Percentiles rank a stretch among this genome's conserved stretches.
Evolutionary conservation across 2,888 invertebrate genomes (phyloP).

Genomic region (Drosophila paucipuncta): DNA sequence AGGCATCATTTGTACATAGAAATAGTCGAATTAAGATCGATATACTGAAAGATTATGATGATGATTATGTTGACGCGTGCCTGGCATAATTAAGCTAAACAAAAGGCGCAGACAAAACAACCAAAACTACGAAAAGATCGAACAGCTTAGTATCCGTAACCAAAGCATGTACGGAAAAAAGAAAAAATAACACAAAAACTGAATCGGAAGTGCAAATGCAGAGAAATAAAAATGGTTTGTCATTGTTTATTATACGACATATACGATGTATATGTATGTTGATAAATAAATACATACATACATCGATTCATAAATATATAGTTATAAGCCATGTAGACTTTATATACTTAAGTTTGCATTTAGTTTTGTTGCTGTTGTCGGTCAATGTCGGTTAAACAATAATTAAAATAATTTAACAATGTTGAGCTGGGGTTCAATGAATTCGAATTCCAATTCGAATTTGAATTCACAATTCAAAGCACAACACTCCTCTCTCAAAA

Average conservation of each 20-base stretch:
- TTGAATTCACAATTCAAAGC: conserved; percentile 42
- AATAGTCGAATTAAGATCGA: conserved; percentile 45
- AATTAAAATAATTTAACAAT: conserved; percentile 59
- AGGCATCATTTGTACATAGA: conserved; percentile 36
- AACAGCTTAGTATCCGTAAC: conserved; percentile 45
- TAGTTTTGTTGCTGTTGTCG: conserved; percentile 45
- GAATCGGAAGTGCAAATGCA: conserved; percentile 74
- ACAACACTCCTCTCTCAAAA: conserved; percentile 15
- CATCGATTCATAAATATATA: conserved; percentile 17
- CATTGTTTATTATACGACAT: conserved; percentile 63
- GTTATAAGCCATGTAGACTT: conserved; percentile 34
- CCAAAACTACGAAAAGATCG: conserved; percentile 32
- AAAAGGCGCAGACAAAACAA: conserved; percentile 21
- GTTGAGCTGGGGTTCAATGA: conserved; percentile 57
- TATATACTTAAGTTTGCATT: conserved; percentile 51
- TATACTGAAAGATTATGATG: conserved; percentile 47
- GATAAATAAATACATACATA: background rate
- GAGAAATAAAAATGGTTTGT: conserved; percentile 54
- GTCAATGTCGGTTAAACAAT: conserved; percentile 77
- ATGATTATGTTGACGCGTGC: conserved; percentile 67
- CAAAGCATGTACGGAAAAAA: conserved; percentile 47
- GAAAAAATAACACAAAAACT: conserved; percentile 25
- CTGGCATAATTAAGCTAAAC: conserved; percentile 49
- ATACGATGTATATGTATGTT: background rate
- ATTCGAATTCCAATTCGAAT: conserved; percentile 52